These are phyloP conservation scores for Eumaeus atala DNA, from an alignment of 1,140 invertebrate species.

Conservation along the genomic window DNA sequence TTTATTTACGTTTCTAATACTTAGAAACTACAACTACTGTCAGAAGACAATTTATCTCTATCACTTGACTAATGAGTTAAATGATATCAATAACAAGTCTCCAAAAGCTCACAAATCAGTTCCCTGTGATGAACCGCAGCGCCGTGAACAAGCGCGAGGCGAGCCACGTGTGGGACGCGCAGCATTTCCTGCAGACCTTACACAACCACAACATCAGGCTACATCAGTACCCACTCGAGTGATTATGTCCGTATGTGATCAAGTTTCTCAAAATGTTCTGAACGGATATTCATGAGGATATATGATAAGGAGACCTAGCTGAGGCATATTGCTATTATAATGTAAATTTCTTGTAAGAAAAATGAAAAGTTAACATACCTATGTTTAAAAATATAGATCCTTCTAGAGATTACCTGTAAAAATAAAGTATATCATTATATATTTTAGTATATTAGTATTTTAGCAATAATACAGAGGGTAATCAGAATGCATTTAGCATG, in stretches of 20 bases:
- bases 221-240: conserved; percentile 37
- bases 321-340: no score
- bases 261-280: no score
- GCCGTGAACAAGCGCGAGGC: conserved; percentile 37
- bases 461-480: background rate
- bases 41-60: no score
- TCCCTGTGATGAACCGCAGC: conserved; percentile 35
- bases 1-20: no score
- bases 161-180: conserved; percentile 35
- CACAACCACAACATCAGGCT: conserved; percentile 51
- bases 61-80: no score
- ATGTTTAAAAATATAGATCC: background rate
- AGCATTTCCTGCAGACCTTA: conserved; percentile 44
- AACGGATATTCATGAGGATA: no score
- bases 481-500: conserved; percentile 33
- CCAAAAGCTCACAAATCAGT: conserved; percentile 63
- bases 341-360: no score
- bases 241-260: no score
- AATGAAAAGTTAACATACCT: background rate
- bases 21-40: no score
- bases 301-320: no score
- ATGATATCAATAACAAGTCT: no score
- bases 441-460: background rate
- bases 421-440: conserved; percentile 1
- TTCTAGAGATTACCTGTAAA: conserved; percentile 21